Conservation (phyloP, 2,113 vertebrate genomes). For the Neotragus pygmaeus region DNA sequence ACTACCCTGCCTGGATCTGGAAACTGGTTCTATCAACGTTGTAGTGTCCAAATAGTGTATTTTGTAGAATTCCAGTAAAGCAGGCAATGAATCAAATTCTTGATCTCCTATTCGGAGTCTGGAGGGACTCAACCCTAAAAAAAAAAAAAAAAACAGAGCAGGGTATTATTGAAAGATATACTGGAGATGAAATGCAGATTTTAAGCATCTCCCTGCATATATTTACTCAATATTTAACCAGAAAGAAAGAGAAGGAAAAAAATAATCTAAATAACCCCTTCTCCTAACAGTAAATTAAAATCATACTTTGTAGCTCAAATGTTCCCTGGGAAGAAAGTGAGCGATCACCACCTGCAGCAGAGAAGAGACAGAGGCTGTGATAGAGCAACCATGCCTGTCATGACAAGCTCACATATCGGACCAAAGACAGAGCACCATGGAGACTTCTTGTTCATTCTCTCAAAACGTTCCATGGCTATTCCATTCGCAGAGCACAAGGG, state of each 20-base stretch:
- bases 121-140: slow-evolving; percentile 85
- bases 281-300: neutral
- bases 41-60: slow-evolving; percentile 99
- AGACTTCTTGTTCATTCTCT: neutral
- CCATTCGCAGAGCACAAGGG: neutral
- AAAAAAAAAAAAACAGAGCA: slow-evolving; percentile 51
- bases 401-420: neutral
- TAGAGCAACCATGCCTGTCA: neutral
- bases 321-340: neutral
- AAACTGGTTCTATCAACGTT: slow-evolving; percentile 97
- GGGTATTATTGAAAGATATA: slow-evolving; percentile 64
- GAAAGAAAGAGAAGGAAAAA: neutral
- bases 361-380: neutral
- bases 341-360: neutral
- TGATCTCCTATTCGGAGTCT: slow-evolving; percentile 98
- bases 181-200: neutral
- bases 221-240: neutral
- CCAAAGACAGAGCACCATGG: neutral
- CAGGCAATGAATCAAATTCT: slow-evolving; percentile 96
- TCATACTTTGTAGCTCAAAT: neutral
- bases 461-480: neutral
- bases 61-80: slow-evolving; percentile 99
- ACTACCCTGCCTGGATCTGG: slow-evolving; percentile 90
- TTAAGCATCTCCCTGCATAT: neutral
- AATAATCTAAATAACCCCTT: neutral